Conservation (phyloP, 2,888 invertebrate species). For the Brachypalpus laphriformis region DNA sequence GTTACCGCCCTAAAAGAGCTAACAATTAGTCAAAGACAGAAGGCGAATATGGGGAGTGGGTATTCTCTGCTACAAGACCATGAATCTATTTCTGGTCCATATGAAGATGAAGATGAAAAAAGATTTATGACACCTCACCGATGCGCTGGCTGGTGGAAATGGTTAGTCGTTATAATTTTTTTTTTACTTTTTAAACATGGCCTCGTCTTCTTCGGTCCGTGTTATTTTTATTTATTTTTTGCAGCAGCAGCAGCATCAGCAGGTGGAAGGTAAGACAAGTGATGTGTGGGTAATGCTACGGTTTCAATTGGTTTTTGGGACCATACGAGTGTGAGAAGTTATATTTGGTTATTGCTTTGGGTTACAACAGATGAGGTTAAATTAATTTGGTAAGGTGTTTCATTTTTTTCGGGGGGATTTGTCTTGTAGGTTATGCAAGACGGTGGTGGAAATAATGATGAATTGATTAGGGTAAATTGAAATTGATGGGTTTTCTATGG, state of each 20-base stretch:
- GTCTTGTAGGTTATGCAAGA: slow-evolving; percentile 28
- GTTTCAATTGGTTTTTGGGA: slow-evolving; percentile 16
- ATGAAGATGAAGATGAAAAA: slow-evolving; percentile 16
- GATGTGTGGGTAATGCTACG: slow-evolving; percentile 12
- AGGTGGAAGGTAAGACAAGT: slow-evolving; percentile 23
- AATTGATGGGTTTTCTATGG: slow-evolving; percentile 20
- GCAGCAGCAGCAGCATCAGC: too few relatives aligned
- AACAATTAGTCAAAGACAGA: slow-evolving; percentile 45
- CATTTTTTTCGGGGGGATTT: not conserved
- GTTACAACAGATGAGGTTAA: slow-evolving; percentile 19
- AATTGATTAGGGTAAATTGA: slow-evolving; percentile 33
- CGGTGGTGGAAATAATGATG: slow-evolving; percentile 7
- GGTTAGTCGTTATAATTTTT: slow-evolving; percentile 1
- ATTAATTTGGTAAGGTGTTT: slow-evolving; percentile 12
- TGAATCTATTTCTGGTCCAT: slow-evolving; percentile 48
- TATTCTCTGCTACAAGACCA: slow-evolving; percentile 26
- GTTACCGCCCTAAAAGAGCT: slow-evolving; percentile 31
- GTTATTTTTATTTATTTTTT: slow-evolving; percentile 1
- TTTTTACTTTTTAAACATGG: not conserved
- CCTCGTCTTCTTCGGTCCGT: not conserved
- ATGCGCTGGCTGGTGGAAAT: slow-evolving; percentile 8
- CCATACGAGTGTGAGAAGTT: not conserved
- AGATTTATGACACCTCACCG: slow-evolving; percentile 59
- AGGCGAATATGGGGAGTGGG: slow-evolving; percentile 8
- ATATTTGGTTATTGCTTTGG: too few relatives aligned